phyloP scores from a whole-genome alignment of 2,888 invertebrate genomes.

The Drosophila colorata region DNA sequence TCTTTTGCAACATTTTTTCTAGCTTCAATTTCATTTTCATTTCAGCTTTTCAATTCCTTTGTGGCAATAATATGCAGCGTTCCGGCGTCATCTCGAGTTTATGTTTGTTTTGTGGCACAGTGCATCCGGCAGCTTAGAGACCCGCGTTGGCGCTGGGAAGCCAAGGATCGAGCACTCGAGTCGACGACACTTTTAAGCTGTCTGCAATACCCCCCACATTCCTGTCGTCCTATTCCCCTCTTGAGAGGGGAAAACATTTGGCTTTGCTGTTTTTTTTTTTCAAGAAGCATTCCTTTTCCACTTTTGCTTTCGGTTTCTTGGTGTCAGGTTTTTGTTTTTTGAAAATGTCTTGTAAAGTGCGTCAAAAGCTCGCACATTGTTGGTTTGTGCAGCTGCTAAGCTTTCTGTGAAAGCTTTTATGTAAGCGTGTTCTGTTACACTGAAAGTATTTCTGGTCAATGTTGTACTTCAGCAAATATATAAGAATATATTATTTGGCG shows the following conservation, averaged over 20 bases:
- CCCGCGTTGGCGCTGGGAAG: not conserved
- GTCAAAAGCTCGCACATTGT: not conserved
- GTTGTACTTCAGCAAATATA: not conserved
- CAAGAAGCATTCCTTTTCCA: not conserved
- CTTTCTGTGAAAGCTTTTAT: conserved; percentile 30
- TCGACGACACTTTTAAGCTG: conserved; percentile 11
- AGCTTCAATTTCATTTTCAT: not conserved
- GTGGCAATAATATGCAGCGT: conserved; percentile 18
- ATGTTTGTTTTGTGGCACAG: conserved; percentile 26
- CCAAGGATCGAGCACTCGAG: not conserved
- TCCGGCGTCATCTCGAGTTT: conserved; percentile 6
- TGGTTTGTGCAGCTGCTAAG: conserved; percentile 37
- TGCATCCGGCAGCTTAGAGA: conserved; percentile 21
- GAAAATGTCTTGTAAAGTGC: not conserved
- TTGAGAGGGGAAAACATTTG: not conserved
- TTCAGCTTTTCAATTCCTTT: conserved; percentile 13
- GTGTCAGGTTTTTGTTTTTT: not conserved
- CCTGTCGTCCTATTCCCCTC: not conserved
- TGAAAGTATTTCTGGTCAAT: not conserved
- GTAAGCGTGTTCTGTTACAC: not conserved
- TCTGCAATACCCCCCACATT: conserved; percentile 1
- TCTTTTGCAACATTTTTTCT: not conserved
- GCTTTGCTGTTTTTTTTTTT: not conserved
- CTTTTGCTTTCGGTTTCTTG: not conserved
- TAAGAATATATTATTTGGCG: no score